phyloP scores from a whole-genome alignment of 2,888 invertebrate genomes.

The Polyploca ridens region DNA sequence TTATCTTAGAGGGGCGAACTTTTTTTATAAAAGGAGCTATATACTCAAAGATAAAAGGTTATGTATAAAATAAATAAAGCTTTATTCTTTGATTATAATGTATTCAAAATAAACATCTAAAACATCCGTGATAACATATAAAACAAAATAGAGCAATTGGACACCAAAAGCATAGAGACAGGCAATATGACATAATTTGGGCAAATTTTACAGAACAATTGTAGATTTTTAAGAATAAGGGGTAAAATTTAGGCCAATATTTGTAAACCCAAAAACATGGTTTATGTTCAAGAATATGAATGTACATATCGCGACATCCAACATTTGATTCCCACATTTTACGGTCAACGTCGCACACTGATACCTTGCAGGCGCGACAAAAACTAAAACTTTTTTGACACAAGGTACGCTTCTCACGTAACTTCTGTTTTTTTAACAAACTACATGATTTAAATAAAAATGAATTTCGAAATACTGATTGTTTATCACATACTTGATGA shows the following conservation, averaged over 20 bases:
- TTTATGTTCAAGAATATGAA: constrained; percentile 29
- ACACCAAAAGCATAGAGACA: constrained; percentile 51
- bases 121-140: constrained; percentile 35
- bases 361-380: neutral
- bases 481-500: neutral
- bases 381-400: neutral
- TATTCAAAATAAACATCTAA: constrained; percentile 22
- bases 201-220: constrained; percentile 31
- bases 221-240: constrained; percentile 31
- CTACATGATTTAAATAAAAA: neutral
- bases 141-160: constrained; percentile 47
- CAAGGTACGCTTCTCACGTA: neutral
- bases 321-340: constrained; percentile 16
- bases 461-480: neutral
- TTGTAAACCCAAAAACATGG: constrained; percentile 34
- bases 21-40: neutral
- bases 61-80: neutral
- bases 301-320: constrained; percentile 26
- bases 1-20: too few species aligned
- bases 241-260: constrained; percentile 42
- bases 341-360: constrained; percentile 17
- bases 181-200: constrained; percentile 29
- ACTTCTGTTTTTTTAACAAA: too few species aligned
- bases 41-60: too few species aligned
- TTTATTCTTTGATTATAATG: neutral